phyloP scores from a whole-genome alignment of 92 coral and sea anemone species.

The Actinostola sp. region DNA sequence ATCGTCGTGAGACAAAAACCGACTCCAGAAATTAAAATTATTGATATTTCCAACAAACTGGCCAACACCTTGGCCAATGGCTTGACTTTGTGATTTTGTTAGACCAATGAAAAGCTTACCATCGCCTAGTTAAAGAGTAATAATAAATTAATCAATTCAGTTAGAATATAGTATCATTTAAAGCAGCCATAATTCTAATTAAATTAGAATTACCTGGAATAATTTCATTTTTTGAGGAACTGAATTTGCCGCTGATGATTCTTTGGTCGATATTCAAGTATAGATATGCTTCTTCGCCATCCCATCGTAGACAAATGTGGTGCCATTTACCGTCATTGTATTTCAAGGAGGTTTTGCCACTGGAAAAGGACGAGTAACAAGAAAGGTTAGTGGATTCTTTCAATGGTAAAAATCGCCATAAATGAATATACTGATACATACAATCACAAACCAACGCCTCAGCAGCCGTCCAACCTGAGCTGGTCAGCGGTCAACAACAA shows the following conservation, averaged over 20 bases:
- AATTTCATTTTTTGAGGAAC: background rate
- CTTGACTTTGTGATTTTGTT: constrained; percentile 8
- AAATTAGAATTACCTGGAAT: background rate
- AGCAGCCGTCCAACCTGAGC: too few species aligned
- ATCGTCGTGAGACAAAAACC: background rate
- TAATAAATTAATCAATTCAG: background rate
- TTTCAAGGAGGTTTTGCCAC: background rate
- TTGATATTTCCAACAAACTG: constrained; percentile 52
- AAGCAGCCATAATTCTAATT: background rate
- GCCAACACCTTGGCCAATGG: background rate
- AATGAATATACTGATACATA: background rate
- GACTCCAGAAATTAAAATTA: constrained; percentile 50
- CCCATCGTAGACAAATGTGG: constrained; percentile 17
- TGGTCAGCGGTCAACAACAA: too few species aligned
- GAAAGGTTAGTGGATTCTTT: background rate
- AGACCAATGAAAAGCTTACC: constrained; percentile 45
- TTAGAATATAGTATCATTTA: background rate
- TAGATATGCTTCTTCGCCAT: background rate
- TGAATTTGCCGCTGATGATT: background rate
- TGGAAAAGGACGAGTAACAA: background rate
- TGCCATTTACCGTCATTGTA: constrained; percentile 2
- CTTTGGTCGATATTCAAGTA: background rate
- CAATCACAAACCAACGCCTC: too few species aligned
- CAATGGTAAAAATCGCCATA: background rate
- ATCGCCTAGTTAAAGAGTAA: constrained; percentile 17